phyloP scores from a whole-genome alignment of 1,140 invertebrate species.

The Pararge aegeria region DNA sequence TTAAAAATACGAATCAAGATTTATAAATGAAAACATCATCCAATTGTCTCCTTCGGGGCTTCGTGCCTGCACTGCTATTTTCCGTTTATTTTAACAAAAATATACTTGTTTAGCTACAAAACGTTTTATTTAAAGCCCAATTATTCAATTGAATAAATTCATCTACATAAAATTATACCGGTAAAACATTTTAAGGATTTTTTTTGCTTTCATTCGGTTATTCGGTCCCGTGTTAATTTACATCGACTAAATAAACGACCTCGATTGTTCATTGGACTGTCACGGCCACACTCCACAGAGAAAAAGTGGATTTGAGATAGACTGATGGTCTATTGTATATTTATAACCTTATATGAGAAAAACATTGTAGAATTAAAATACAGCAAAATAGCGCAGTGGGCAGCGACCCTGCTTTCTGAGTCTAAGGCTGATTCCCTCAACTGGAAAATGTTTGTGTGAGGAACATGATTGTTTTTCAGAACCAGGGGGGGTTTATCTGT shows the following conservation, averaged over 20 bases:
- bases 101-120: neutral
- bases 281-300: neutral
- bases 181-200: constrained; percentile 1
- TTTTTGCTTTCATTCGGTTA: neutral
- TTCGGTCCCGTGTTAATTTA: constrained; percentile 1
- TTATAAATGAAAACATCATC: too few species aligned
- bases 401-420: too few species aligned
- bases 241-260: neutral
- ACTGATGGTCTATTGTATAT: too few species aligned
- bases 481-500: too few species aligned
- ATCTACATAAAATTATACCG: neutral
- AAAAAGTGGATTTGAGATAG: neutral
- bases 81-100: neutral
- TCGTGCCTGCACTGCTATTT: neutral
- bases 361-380: too few species aligned
- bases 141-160: neutral
- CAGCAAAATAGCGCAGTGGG: too few species aligned
- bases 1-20: too few species aligned
- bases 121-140: neutral
- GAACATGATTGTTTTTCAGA: too few species aligned
- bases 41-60: too few species aligned
- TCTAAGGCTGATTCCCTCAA: too few species aligned
- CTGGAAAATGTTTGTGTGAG: too few species aligned
- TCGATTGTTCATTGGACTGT: neutral
- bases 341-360: too few species aligned